Evolutionary conservation across 1,140 invertebrate species (phyloP).

Genomic region (Dreissena polymorpha): DNA sequence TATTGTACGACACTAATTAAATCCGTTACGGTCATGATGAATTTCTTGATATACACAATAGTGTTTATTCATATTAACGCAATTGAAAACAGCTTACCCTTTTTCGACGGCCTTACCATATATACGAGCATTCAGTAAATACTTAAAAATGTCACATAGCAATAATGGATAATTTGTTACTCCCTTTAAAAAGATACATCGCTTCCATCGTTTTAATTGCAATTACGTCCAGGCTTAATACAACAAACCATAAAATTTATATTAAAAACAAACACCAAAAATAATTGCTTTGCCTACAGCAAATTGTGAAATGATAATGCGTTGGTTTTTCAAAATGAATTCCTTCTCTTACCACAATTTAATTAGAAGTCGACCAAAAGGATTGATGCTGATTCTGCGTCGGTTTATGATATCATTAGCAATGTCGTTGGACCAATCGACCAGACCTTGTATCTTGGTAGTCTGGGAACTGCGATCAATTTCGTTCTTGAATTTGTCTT

Average conservation of each 20-base stretch:
- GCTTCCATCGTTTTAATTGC: background rate
- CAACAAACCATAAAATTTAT: background rate
- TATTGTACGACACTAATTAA: background rate
- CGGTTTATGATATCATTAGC: conserved; percentile 77
- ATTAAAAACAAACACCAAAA: no score
- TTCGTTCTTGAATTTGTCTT: conserved; percentile 77
- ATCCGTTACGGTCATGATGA: no score
- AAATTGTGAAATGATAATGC: background rate
- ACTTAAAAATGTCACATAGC: no score
- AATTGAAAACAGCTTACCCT: no score
- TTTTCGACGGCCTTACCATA: no score
- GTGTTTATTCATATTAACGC: no score
- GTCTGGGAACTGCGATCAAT: conserved; percentile 75
- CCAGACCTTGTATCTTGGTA: conserved; percentile 76
- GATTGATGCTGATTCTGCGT: conserved; percentile 65
- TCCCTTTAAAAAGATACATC: background rate
- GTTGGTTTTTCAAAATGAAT: background rate
- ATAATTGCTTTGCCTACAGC: background rate
- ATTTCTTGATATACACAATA: no score
- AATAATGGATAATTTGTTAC: no score
- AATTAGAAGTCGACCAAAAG: conserved; percentile 66
- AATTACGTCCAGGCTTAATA: background rate
- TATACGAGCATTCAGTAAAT: no score
- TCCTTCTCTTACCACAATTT: conserved; percentile 63
- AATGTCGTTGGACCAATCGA: conserved; percentile 77